Evolutionary conservation across 2,888 invertebrate genomes (phyloP), one percentile per base, ranked within the genome.

Genomic region (Drosophila paracracens): DNA sequence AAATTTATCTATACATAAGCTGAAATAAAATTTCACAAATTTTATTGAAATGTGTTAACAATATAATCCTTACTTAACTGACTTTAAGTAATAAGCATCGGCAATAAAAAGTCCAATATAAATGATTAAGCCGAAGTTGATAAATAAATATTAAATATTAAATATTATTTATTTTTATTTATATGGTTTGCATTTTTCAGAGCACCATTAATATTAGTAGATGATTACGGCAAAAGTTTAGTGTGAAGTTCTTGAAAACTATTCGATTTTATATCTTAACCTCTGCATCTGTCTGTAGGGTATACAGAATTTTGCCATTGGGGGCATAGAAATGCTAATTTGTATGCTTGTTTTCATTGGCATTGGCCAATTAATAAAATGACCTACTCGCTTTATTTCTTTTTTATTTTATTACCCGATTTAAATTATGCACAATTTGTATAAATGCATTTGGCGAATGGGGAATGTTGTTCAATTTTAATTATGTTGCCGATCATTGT

Each of bases 401-500:
- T 38, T 65, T 61, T 54, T 36, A 68, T 69, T 77, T 65, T 31
- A 70, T 70, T 64, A 54, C 8, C 10, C 62, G 29, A 62, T 64
- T 73, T 78, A 78, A 74, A 80, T 77, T 74, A 69, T 71, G 70
- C 61, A 67, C 79, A 74, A 81, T 72, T 71, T 77, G 61, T 74
- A 64, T 64, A 66, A 77, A 69, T 74, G 50, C 40, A 74, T 67
- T 67, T 54, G 73, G 73, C 51, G 29, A 70, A 60, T 51, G 52
- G 60, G 25, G 61, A 76, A 64, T 58, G 73, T 76, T 79, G 79
- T 74, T 69, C 66, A 87, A 82, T 84, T 87, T 79, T 80, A 87
- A 89, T 87, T 89, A 82, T 81, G 70, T 68, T 57, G 56, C 70
- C 74, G 65, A 70, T 75, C 83, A 67, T 69, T 75, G 74, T 81